Conservation (phyloP, 2,113 vertebrate genomes). For the Gymnogyps californianus region DNA sequence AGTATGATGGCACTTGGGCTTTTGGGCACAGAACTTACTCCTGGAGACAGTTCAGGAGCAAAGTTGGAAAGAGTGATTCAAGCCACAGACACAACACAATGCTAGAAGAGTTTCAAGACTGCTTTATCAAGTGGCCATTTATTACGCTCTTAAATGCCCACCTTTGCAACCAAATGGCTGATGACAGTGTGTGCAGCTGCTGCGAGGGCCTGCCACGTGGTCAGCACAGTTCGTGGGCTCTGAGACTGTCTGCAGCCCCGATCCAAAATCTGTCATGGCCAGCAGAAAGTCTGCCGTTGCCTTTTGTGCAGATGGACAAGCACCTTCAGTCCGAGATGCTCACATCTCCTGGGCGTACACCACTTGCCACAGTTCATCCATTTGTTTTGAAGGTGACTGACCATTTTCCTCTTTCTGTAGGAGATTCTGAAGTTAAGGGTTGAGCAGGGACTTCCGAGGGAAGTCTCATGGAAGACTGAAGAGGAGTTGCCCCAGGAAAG, state of each 20-base stretch:
- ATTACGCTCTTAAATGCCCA: background rate
- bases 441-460: background rate
- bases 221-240: background rate
- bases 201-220: background rate
- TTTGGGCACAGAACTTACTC: background rate
- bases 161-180: background rate
- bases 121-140: background rate
- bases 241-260: rapidly evolving
- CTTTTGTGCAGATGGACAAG: background rate
- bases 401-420: background rate
- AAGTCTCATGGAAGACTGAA: background rate
- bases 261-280: rapidly evolving
- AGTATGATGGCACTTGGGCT: background rate
- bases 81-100: background rate
- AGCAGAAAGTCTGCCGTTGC: rapidly evolving
- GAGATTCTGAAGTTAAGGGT: background rate
- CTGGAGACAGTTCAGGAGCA: background rate
- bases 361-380: rapidly evolving
- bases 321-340: rapidly evolving
- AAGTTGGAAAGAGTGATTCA: background rate
- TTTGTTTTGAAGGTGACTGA: background rate
- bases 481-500: background rate
- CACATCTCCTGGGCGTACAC: rapidly evolving
- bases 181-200: background rate
- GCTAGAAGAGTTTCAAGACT: background rate